Base-by-base conservation (phyloP, 2,113 vertebrate genomes). In the Etia nguti region DNA sequence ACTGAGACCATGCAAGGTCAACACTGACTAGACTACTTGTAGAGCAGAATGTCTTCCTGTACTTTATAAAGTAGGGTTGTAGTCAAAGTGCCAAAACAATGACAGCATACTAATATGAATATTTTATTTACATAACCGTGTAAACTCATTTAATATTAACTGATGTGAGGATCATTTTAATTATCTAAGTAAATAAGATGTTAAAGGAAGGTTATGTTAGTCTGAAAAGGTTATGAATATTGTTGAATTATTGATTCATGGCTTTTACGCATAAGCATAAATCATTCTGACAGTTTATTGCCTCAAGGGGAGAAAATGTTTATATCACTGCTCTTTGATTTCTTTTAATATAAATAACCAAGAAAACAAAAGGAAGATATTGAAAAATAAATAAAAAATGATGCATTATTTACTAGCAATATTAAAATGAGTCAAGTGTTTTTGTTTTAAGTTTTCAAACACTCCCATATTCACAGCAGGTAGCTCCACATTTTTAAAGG, bases 221-320 rank as follows among this genome's bases (percentile, higher is more conserved):
- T 82, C 81, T 83, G 46, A 89, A 6, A 87, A 82, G 43, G 55
- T 77, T 52, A 26, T 50, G 46, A 82, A 85, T 86, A 65, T 73
- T 5, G 50, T 82, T 82, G 75, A 38, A 86, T 85, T 56, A 88
- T 90, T 86, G 83, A 90, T 90, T 85, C 18, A 54, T 89, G 52
- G 26, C 36, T 52, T 82, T 70, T 59, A 56, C 29, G 84, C 29
- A 60, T 13, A 20, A 81, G 36, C 79, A 85, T 90, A 82, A 90
- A 86, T 94, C 81, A 88, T 88, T 85, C 54, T 89, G 87, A 89
- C 79, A 85, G 80, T 60, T 85, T 43, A 79, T 38, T 15, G 79
- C 83, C 73, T 81, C 13, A 10, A 65, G 81, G 62, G 22, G 54
- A 50, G 15, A 81, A 81, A 38, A 82, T 80, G 26, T 52, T 77